Evolutionary conservation across 2,888 invertebrate species (phyloP), one percentile per base, ranked within the genome.

Genomic region (Chirona hameri): DNA sequence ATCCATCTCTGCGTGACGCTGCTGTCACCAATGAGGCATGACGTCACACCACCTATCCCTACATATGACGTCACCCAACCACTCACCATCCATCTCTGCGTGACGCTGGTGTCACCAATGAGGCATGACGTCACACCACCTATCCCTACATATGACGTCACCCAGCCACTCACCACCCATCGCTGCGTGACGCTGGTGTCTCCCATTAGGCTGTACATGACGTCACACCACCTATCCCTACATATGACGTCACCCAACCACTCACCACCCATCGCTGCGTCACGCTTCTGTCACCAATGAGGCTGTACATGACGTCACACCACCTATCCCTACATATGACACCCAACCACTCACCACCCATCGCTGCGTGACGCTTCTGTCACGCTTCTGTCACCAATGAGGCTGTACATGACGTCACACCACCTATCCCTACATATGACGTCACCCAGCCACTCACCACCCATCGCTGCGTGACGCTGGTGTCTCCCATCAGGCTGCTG

Each of bases 381-480:
- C n/a, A n/a, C n/a, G n/a, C n/a, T n/a, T n/a, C n/a, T n/a, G n/a
- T n/a, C n/a, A n/a, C n/a, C n/a, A n/a, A n/a, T n/a, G n/a, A n/a
- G n/a, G n/a, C n/a, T n/a, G n/a, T n/a, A n/a, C n/a, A n/a, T n/a
- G n/a, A n/a, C n/a, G n/a, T n/a, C n/a, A n/a, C n/a, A n/a, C n/a
- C n/a, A n/a, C n/a, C n/a, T n/a, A n/a, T n/a, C n/a, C n/a, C n/a
- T n/a, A n/a, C n/a, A n/a, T n/a, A n/a, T n/a, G n/a, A n/a, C n/a
- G n/a, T n/a, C n/a, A n/a, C n/a, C n/a, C n/a, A n/a, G n/a, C 48
- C 86, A 91, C 92, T 87, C 88, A 95, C 94, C 91, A 98, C 96
- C 99, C 98, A 99, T 86, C 98, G 91, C 88, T 99, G 99, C 39
- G 99, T 99, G 82, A 99, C 99, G 69, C 97, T 97, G 10, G 98